Evolutionary conservation across 2,113 vertebrate genomes (phyloP).

Genomic region (Malaclemys terrapin): DNA sequence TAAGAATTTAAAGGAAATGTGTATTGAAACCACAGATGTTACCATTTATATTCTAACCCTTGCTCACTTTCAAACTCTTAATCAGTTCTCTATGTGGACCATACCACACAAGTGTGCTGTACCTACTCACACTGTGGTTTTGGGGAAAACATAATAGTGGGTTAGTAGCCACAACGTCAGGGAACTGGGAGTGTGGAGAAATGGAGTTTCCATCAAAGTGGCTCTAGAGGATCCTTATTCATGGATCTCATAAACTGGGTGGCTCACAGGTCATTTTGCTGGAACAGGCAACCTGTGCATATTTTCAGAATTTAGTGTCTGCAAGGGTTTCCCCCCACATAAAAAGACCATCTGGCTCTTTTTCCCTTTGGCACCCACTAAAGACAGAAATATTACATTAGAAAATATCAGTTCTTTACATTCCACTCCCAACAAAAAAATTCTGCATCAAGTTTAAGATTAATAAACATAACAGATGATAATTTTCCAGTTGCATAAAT

Average conservation of each 20-base stretch:
- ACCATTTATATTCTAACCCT: neutral
- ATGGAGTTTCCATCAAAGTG: neutral
- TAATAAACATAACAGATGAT: neutral
- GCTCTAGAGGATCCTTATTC: neutral
- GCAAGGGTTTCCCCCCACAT: fast-evolving
- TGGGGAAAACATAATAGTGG: neutral
- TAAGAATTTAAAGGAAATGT: neutral
- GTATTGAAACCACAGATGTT: neutral
- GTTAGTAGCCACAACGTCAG: neutral
- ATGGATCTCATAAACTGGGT: neutral
- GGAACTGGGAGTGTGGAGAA: neutral
- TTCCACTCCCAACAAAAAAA: neutral
- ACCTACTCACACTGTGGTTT: neutral
- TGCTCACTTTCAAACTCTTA: neutral
- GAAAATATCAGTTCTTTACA: neutral
- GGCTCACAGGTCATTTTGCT: neutral
- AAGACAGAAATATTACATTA: neutral
- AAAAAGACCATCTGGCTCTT: neutral
- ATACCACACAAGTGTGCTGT: no score
- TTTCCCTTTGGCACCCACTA: neutral
- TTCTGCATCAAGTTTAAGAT: neutral
- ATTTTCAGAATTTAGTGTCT: neutral
- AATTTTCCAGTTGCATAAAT: neutral
- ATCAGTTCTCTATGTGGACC: neutral
- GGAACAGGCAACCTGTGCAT: neutral